A percentile compares a stretch with the other conserved stretches of the same genome.
phyloP scores from a whole-genome alignment of 2,888 invertebrate species.

The Limnephilus rhombicus region DNA sequence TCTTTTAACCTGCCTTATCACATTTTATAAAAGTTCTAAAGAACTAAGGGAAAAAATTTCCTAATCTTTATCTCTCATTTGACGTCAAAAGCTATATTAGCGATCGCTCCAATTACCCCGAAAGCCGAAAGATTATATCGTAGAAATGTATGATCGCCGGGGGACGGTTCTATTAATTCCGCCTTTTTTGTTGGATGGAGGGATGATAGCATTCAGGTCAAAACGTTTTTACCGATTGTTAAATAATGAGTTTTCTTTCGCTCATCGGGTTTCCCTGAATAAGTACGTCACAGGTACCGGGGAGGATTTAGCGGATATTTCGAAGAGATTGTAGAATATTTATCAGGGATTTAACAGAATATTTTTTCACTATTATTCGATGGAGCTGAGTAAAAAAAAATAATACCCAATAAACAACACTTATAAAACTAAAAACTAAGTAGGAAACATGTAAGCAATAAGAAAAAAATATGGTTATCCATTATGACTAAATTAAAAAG shows the following conservation, averaged over 20 bases:
- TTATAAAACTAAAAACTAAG: no score
- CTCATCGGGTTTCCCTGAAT: background rate
- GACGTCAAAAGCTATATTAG: background rate
- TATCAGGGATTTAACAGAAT: background rate
- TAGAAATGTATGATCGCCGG: background rate
- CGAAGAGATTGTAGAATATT: background rate
- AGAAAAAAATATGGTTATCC: no score
- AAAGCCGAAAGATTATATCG: slow-evolving; percentile 10
- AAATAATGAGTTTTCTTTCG: background rate
- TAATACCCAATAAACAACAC: no score
- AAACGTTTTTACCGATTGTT: background rate
- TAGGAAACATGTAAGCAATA: no score
- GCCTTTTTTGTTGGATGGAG: background rate
- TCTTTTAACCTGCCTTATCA: background rate
- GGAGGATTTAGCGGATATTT: background rate
- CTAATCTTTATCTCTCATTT: background rate
- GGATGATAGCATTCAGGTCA: background rate
- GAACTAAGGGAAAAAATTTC: background rate
- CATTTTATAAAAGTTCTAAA: background rate
- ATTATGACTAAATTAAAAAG: no score
- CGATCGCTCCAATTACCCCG: slow-evolving; percentile 20
- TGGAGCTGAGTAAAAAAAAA: no score
- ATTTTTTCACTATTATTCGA: no score
- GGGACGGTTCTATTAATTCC: slow-evolving; percentile 12
- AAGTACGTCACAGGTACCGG: background rate